Base-by-base conservation (phyloP, 2,113 vertebrate genomes). In the Halcyon malimbica region DNA sequence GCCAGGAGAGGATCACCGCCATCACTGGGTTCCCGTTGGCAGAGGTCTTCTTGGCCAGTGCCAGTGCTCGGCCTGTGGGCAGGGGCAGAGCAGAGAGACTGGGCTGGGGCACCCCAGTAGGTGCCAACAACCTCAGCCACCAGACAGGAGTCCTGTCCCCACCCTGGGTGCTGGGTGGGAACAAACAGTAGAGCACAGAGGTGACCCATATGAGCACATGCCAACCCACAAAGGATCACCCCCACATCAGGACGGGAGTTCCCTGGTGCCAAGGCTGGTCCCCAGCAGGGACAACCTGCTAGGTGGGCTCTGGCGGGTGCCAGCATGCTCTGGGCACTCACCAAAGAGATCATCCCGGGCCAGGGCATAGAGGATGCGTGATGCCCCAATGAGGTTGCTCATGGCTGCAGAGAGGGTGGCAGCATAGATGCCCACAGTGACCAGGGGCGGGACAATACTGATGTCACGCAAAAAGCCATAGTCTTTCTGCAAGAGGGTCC, bases 381-480 rank as follows among this genome's bases (percentile, higher is more conserved):
- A 99, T 9, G 99, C 99, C 39, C 99, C 99, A 1, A 99, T 99
- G 44, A 99, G 98, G 95, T 99, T 99, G 96, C 98, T 99, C 99
- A 99, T 99, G 87, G 99, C 98, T 0, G 99, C 99, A 0, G 99
- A 99, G 16, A 99, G 97, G 3, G 99, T 99, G 62, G 99, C 99
- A 87, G 97, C 98, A 3, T 99, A 99, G 53, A 99, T 98, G 8
- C 99, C 99, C 31, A 99, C 94, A 1, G 97, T 98, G 94, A 99
- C 99, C 24, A 99, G 97, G 0, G 98, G 99, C 1, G 97, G 93
- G 98, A 99, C 99, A 41, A 99, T 83, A 94, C 98, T 99, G 91
- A 99, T 99, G 91, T 99, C 98, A 79, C 98, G 96, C 77, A 99
- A 95, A 94, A 99, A 99, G 60, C 98, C 98, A 6, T 99, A 99